Conservation (phyloP, 2,888 invertebrate species). For the Drosophila kanekoi region DNA sequence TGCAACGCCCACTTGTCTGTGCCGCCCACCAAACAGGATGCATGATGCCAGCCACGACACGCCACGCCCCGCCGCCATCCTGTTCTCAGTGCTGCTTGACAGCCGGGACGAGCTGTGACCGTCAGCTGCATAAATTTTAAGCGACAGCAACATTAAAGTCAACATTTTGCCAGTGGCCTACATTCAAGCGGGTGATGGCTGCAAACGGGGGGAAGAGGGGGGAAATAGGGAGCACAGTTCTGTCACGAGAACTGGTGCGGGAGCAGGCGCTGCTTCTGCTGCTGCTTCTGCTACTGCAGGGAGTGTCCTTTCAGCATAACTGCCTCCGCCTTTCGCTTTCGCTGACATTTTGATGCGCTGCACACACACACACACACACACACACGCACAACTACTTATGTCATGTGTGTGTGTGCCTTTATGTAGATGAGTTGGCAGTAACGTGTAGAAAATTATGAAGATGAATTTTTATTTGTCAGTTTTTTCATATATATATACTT, state of each 20-base stretch:
- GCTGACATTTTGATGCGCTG: conserved; percentile 64
- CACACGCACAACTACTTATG: conserved; percentile 19
- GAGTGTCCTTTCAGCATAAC: conserved; percentile 40
- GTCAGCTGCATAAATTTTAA: conserved; percentile 80
- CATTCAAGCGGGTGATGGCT: conserved; percentile 43
- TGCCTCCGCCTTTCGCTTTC: conserved; percentile 71
- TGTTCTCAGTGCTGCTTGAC: conserved; percentile 43
- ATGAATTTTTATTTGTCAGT: conserved; percentile 65
- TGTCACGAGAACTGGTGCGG: conserved; percentile 23
- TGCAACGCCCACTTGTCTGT: conserved; percentile 37
- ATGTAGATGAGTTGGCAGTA: conserved; percentile 73
- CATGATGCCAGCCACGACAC: conserved; percentile 17
- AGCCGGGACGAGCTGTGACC: conserved; percentile 56
- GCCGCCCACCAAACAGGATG: conserved; percentile 28
- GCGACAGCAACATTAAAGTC: conserved; percentile 78
- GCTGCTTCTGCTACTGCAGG: conserved; percentile 5
- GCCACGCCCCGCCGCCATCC: not conserved
- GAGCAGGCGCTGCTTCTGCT: conserved; percentile 13
- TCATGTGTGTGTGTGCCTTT: conserved; percentile 37
- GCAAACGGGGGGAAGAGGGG: not conserved
- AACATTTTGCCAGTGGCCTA: conserved; percentile 80
- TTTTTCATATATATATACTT: not conserved
- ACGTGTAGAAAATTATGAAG: conserved; percentile 78
- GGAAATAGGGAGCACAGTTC: conserved; percentile 10
- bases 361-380: conserved; percentile 22